Evolutionary conservation across 2,888 invertebrate species (phyloP), one percentile per base, ranked within the genome.

Genomic region (Rhyacophila evoluta): DNA sequence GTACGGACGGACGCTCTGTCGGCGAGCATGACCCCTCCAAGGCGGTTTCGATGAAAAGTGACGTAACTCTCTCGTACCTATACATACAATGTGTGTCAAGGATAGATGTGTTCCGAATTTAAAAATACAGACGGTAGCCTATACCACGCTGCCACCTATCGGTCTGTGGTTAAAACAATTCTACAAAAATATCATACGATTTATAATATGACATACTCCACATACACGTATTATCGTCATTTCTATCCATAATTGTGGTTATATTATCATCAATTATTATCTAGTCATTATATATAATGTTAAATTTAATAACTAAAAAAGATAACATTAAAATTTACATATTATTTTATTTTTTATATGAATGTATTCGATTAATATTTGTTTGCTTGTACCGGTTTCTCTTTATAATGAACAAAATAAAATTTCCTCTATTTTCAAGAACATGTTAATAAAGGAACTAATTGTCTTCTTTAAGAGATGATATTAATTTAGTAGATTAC

Each of bases 21-120:
- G 55, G 55, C 25, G 55, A 55, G 55, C 55, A 55, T 55, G 55
- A 55, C 55, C 55, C 55, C 55, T 55, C 55, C 55, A 55, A 55
- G 55, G 55, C 55, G 55, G 19, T 55, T 19, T 55, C 55, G 19
- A 19, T 55, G 19, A 55, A 55, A 25, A 55, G 19, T 55, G 55
- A 55, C 19, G 55, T 25, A 55, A 55, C 25, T 15, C 55, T 55
- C 19, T 55, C 19, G 25, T 55, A 55, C 55, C 55, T 55, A 55
- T 55, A 55, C 55, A 2, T 25, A 8, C 6, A n/a, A 4, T 55
- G 55, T 55, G 55, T 55, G 55, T 55, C 55, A 55, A 55, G 55
- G 55, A 55, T 55, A 55, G 55, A 55, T 55, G 25, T 55, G 55
- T 55, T 55, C 55, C 55, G 55, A 55, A 55, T 55, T 55, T 55